Conservation (phyloP, 2,113 vertebrate genomes). For the Neomonachus schauinslandi region DNA sequence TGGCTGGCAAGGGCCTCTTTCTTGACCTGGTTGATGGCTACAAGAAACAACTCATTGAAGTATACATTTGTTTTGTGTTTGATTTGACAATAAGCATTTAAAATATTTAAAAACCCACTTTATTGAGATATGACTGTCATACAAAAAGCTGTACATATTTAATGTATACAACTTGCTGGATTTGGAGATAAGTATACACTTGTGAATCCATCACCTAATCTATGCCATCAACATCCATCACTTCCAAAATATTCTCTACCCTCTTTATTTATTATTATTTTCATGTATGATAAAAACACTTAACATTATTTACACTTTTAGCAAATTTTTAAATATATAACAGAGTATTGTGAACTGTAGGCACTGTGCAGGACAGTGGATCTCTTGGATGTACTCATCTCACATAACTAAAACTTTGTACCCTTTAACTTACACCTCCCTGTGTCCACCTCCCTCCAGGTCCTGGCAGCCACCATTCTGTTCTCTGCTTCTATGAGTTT, state of each 20-base stretch:
- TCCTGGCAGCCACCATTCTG: background rate
- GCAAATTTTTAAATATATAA: background rate
- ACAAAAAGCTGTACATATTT: background rate
- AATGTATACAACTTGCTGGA: background rate
- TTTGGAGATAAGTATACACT: background rate
- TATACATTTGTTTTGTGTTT: background rate
- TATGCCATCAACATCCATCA: background rate
- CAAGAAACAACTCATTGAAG: background rate
- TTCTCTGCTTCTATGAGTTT: background rate
- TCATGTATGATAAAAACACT: background rate
- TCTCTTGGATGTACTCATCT: background rate
- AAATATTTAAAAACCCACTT: background rate
- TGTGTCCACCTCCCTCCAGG: background rate
- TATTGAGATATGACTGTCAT: background rate
- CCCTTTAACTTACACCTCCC: background rate
- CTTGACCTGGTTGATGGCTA: background rate
- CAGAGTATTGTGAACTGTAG: background rate
- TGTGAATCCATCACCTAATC: background rate
- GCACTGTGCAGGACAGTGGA: background rate
- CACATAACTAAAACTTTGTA: background rate
- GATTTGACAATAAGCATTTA: background rate
- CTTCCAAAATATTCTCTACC: background rate
- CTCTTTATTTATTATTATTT: background rate
- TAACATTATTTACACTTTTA: background rate
- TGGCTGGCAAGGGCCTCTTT: background rate